phyloP scores from a whole-genome alignment of 2,113 vertebrate genomes.

The Cheirogaleus medius region DNA sequence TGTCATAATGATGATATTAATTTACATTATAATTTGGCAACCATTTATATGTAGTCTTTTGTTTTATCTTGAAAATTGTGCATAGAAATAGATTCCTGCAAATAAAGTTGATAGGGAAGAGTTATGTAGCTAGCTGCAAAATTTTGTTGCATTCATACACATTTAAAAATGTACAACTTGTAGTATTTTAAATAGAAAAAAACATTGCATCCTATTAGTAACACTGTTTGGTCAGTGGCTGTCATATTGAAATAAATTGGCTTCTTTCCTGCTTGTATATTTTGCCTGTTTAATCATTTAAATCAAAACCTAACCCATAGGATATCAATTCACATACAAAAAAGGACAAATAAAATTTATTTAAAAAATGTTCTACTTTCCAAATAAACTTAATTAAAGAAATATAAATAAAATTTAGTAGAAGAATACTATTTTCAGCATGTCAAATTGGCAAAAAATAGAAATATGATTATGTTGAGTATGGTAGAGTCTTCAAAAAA shows the following conservation, averaged over 20 bases:
- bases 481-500: neutral
- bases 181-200: neutral
- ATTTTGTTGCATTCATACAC: neutral
- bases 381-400: neutral
- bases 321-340: neutral
- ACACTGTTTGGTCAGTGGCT: neutral
- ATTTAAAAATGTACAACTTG: neutral
- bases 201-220: neutral
- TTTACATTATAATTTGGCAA: slow-evolving; percentile 56
- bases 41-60: slow-evolving; percentile 55
- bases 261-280: neutral
- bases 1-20: slow-evolving; percentile 44
- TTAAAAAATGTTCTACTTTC: neutral
- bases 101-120: neutral
- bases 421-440: neutral
- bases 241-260: neutral
- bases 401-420: neutral
- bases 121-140: neutral
- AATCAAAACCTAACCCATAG: neutral
- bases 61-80: slow-evolving; percentile 28
- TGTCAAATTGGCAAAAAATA: neutral
- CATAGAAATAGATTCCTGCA: neutral
- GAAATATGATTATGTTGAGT: neutral
- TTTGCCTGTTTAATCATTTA: neutral
- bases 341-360: neutral